Evolutionary conservation across 23 tunicate genomes (phyloP).

Genomic region (Clavelina lepadiformis): DNA sequence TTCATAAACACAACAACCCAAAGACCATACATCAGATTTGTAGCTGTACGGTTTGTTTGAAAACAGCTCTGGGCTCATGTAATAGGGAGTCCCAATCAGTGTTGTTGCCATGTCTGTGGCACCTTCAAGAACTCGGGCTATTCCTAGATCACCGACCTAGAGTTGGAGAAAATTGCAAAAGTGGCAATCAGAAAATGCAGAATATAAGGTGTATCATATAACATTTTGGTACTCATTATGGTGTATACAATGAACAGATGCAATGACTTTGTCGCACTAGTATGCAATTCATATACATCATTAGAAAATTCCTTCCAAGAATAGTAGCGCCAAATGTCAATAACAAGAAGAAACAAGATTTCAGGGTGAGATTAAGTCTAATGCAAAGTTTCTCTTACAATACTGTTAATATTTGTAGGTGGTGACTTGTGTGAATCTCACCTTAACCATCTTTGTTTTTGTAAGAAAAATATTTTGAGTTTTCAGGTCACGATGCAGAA

Average conservation of each 20-base stretch:
- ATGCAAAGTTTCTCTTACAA: no score
- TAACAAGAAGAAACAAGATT: no score
- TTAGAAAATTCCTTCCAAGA: no score
- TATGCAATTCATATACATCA: no score
- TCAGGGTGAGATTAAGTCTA: no score
- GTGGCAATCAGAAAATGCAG: no score
- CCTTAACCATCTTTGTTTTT: constrained; percentile 89
- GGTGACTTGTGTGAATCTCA: constrained; percentile 16
- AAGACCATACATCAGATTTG: constrained; percentile 98
- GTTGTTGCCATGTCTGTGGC: constrained; percentile 94
- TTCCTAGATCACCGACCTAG: constrained; percentile 90
- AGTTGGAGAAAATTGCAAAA: no score
- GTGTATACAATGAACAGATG: no score
- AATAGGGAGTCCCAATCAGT: constrained; percentile 96
- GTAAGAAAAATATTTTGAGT: constrained; percentile 99
- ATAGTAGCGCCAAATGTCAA: no score
- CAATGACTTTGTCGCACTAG: no score
- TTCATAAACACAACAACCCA: constrained; percentile 97
- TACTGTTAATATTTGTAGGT: neutral
- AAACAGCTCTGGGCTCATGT: constrained; percentile 98
- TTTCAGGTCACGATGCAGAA: constrained; percentile 93
- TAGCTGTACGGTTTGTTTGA: constrained; percentile 91
- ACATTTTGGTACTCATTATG: no score
- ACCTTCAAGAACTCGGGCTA: constrained; percentile 83
- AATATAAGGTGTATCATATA: no score